These are phyloP conservation scores for Chlorospingus semifuscus DNA, from an alignment of 2,797 vertebrate genomes.

Conservation along the genomic window DNA sequence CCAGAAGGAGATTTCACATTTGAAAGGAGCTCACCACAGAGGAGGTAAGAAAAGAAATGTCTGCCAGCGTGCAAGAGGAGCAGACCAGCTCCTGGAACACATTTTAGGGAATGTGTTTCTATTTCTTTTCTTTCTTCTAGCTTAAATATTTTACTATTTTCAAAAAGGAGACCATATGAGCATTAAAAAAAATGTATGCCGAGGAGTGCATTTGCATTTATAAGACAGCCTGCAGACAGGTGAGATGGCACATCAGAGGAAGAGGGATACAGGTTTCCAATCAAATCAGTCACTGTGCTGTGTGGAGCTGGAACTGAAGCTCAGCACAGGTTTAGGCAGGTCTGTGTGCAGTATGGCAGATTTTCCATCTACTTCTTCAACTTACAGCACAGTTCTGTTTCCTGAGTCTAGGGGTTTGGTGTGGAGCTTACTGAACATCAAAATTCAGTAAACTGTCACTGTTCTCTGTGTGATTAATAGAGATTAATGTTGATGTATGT, in stretches of 20 bases:
- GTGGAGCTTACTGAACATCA: neutral
- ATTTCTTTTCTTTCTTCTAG: neutral
- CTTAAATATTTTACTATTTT: neutral
- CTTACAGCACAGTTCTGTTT: neutral
- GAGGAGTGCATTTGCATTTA: neutral
- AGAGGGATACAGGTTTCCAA: neutral
- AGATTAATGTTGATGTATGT: neutral
- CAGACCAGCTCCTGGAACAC: neutral
- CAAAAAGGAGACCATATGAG: neutral
- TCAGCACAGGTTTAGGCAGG: neutral
- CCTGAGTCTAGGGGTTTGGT: neutral
- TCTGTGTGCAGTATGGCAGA: neutral
- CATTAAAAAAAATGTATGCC: neutral
- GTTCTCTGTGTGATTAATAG: neutral
- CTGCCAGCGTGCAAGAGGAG: accelerated
- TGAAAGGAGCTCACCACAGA: neutral
- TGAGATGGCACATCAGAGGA: neutral
- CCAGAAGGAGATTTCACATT: neutral
- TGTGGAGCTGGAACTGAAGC: neutral
- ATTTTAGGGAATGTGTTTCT: neutral
- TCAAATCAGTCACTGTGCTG: neutral
- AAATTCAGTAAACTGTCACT: neutral
- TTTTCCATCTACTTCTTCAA: neutral
- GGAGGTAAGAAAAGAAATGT: neutral
- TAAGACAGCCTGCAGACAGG: neutral